A percentile compares a stretch with the other conserved stretches of the same genome.
phyloP scores from a whole-genome alignment of 2,888 invertebrate genomes.

The Xestobium rufovillosum region DNA sequence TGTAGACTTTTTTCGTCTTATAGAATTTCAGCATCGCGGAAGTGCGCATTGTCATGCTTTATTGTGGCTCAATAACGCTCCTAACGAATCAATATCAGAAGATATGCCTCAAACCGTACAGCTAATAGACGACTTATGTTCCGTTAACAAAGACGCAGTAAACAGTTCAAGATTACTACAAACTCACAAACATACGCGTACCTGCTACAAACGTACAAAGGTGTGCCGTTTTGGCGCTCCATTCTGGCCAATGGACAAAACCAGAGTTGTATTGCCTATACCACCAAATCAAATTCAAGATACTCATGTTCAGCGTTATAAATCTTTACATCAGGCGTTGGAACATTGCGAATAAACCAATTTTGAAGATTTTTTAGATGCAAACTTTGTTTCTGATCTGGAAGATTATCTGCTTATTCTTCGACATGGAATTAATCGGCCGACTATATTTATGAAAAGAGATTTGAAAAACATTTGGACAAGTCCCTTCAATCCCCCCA shows the following conservation, averaged over 20 bases:
- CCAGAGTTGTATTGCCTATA: constrained; percentile 31
- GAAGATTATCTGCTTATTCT: too few relatives aligned
- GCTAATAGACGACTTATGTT: constrained; percentile 32
- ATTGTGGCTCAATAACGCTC: constrained; percentile 37
- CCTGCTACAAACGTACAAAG: constrained; percentile 31
- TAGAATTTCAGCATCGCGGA: constrained; percentile 39
- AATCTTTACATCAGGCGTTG: too few relatives aligned
- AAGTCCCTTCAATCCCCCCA: constrained; percentile 35
- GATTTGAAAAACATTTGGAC: constrained; percentile 33
- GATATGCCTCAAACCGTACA: constrained; percentile 27
- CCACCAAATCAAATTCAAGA: too few relatives aligned
- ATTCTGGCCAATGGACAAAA: constrained; percentile 32
- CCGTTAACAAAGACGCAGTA: constrained; percentile 28
- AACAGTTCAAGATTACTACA: constrained; percentile 30
- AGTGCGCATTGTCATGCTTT: constrained; percentile 39
- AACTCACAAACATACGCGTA: constrained; percentile 31
- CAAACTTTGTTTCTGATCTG: too few relatives aligned
- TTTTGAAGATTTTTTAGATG: too few relatives aligned
- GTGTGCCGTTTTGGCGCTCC: constrained; percentile 32
- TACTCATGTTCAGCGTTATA: too few relatives aligned
- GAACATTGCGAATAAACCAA: too few relatives aligned
- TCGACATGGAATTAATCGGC: too few relatives aligned
- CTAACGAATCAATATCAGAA: constrained; percentile 8
- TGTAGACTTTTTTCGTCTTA: constrained; percentile 33
- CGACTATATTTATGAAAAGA: constrained; percentile 24